Evolutionary conservation across 2,113 vertebrate species (phyloP).

Genomic region (Lonchura striata): DNA sequence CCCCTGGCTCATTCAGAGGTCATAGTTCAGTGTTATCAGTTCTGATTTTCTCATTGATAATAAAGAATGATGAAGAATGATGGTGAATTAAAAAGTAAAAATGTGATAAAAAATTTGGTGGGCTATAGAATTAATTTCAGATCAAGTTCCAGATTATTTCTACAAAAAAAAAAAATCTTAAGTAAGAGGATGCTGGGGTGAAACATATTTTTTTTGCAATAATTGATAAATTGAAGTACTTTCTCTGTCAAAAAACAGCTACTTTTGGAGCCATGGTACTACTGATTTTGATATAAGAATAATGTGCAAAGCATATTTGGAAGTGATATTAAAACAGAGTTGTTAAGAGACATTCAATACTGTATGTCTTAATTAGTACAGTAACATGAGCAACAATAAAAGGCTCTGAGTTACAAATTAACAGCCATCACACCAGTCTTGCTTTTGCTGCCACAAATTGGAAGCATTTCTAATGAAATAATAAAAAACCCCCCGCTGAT

Average conservation of each 20-base stretch:
- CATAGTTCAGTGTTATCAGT: neutral
- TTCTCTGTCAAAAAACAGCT: neutral
- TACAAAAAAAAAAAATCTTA: neutral
- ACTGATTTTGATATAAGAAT: neutral
- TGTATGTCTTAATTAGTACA: neutral
- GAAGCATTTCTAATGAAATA: neutral
- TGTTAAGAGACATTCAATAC: neutral
- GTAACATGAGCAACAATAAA: neutral
- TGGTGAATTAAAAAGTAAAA: neutral
- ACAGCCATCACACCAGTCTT: neutral
- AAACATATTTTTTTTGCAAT: neutral
- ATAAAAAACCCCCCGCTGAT: neutral
- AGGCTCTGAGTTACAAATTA: neutral
- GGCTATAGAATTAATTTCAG: neutral
- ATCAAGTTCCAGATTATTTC: neutral
- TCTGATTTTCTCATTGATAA: neutral
- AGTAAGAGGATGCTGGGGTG: neutral
- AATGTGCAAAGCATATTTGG: neutral
- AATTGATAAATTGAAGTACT: neutral
- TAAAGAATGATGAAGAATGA: neutral
- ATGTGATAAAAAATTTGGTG: neutral
- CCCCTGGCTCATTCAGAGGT: neutral
- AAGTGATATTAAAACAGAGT: neutral
- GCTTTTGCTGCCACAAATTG: neutral
- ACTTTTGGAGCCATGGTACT: neutral